These are phyloP conservation scores for Upupa epops DNA, from an alignment of 2,113 vertebrate species.

Conservation along the genomic window DNA sequence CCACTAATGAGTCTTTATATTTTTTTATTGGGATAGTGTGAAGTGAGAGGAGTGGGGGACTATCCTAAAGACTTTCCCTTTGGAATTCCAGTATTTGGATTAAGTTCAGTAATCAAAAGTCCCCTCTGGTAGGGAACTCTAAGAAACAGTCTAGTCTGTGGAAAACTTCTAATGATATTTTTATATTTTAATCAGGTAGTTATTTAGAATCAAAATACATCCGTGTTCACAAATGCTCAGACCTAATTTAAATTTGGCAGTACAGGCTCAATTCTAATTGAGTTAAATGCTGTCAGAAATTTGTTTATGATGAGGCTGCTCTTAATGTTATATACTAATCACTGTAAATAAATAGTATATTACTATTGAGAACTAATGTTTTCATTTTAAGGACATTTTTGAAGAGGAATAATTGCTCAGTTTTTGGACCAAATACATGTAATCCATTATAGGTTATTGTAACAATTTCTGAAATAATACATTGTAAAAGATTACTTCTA, in stretches of 20 bases:
- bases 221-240: background rate
- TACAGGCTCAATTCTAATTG: background rate
- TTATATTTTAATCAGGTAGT: background rate
- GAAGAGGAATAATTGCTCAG: background rate
- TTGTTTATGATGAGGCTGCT: background rate
- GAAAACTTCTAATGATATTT: background rate
- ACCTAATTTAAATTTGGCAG: background rate
- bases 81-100: background rate
- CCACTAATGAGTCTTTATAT: background rate
- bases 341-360: background rate
- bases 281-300: background rate
- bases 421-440: background rate
- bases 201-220: background rate
- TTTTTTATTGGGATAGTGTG: too few relatives aligned
- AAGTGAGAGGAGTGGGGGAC: background rate
- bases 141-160: background rate
- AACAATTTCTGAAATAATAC: background rate
- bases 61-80: background rate
- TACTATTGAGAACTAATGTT: background rate
- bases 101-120: background rate
- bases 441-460: background rate
- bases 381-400: background rate
- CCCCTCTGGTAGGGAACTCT: background rate
- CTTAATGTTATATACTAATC: background rate
- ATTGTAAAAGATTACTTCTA: background rate